A percentile compares a stretch with the other conserved stretches of the same genome.
These are phyloP conservation scores for Lepus americanus DNA, from an alignment of 2,113 vertebrate genomes.

Conservation along the genomic window DNA sequence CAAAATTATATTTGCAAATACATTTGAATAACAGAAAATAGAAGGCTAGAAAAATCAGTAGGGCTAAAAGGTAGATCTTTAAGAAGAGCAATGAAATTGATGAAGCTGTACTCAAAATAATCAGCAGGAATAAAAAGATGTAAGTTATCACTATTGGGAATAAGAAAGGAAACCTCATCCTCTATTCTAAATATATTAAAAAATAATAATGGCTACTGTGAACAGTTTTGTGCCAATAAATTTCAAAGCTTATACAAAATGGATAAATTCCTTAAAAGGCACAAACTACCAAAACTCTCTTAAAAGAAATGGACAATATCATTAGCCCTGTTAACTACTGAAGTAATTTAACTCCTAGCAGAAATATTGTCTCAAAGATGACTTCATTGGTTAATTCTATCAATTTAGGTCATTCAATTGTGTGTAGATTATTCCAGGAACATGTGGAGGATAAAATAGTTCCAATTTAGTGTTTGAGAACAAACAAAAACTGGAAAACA, in stretches of 20 bases:
- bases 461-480: not conserved
- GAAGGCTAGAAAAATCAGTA: not conserved
- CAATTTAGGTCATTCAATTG: not conserved
- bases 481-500: not conserved
- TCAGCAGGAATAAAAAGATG: not conserved
- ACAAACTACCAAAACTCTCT: not conserved
- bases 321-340: not conserved
- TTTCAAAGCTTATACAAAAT: not conserved
- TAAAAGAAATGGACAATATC: not conserved
- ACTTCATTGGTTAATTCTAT: not conserved
- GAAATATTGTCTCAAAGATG: not conserved
- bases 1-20: not conserved
- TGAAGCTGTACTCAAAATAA: not conserved
- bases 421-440: not conserved
- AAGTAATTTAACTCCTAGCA: not conserved
- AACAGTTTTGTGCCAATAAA: not conserved
- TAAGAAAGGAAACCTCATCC: not conserved
- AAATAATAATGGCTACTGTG: not conserved
- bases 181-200: not conserved
- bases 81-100: not conserved
- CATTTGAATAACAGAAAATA: not conserved
- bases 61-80: not conserved
- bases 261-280: not conserved
- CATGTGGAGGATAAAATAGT: not conserved
- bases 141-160: not conserved